These are phyloP conservation scores for Capitella teleta DNA, from an alignment of 1,140 invertebrate species.

Conservation along the genomic window DNA sequence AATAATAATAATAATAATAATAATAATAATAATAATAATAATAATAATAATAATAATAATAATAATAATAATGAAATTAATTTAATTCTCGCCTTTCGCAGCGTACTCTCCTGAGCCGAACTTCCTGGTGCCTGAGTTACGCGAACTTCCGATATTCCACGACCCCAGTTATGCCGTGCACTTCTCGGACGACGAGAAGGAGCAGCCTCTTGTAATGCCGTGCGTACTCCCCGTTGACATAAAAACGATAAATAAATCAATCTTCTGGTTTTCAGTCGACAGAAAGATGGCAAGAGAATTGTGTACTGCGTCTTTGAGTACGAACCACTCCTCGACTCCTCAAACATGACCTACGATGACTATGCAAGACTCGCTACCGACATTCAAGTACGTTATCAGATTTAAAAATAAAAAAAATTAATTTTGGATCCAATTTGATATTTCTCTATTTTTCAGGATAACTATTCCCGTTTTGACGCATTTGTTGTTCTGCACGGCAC, in stretches of 20 bases:
- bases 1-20: too few species aligned
- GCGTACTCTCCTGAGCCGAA: constrained; percentile 54
- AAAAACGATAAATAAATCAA: neutral
- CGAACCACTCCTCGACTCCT: constrained; percentile 75
- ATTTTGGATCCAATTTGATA: neutral
- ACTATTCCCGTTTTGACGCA: constrained; percentile 65
- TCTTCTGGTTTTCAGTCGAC: too few species aligned
- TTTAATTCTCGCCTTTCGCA: too few species aligned
- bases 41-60: too few species aligned
- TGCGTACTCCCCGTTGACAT: constrained; percentile 37
- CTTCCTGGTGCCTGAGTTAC: constrained; percentile 50
- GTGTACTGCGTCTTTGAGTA: constrained; percentile 79
- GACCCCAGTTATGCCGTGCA: constrained; percentile 50
- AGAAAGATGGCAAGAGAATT: constrained; percentile 50
- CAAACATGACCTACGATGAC: constrained; percentile 82
- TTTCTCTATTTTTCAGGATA: constrained; percentile 16
- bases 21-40: too few species aligned
- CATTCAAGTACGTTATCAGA: constrained; percentile 58
- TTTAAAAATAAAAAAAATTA: neutral
- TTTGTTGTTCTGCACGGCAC: constrained; percentile 95
- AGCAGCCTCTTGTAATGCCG: constrained; percentile 55
- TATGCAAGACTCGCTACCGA: constrained; percentile 82
- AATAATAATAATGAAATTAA: too few species aligned
- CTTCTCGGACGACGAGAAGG: constrained; percentile 22
- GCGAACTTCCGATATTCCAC: constrained; percentile 61